Evolutionary conservation across 2,888 invertebrate species (phyloP), one percentile per base, ranked within the genome.

Genomic region (Catocala sponsa): DNA sequence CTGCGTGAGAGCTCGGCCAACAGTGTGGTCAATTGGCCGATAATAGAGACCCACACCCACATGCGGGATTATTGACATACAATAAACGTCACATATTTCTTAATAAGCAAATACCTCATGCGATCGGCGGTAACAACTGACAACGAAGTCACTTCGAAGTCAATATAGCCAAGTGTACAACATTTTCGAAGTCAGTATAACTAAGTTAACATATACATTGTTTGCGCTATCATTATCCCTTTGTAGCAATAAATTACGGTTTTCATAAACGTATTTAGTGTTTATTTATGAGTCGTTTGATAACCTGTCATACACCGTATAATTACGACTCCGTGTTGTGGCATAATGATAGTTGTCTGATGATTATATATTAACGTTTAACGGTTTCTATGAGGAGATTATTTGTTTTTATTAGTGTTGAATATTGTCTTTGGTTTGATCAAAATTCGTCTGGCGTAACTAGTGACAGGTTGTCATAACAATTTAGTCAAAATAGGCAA

Each of bases 31-130:
- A 91, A 92, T 92, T 91, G 91, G 74, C 83, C 80, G 83, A 88
- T 91, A 91, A 91, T 89, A 82, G 86, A 70, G 64, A 66, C 70
- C 74, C 76, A 63, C 87, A 81, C 91, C 92, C 91, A 90, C 90
- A 93, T 92, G 88, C 87, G 88, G 91, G 91, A 84, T 81, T 92
- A 94, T 94, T 93, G 93, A 94, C 91, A 89, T 84, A 90, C 89
- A 92, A 94, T 93, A 92, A 91, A 91, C 81, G 89, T 89, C 92
- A 91, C 91, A 93, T 94, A 88, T 90, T 86, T 94, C 92, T 88
- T 90, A 90, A 92, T 93, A 90, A 84, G 90, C 83, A 83, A 80
- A 77, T 77, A 76, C 76, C 78, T 83, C 78, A 80, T 76, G 65
- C 59, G 68, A 74, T 70, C 75, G 72, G 75, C 74, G 59, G 6